These are phyloP conservation scores for Myocastor coypus DNA, from an alignment of 2,113 vertebrate genomes.

Conservation along the genomic window DNA sequence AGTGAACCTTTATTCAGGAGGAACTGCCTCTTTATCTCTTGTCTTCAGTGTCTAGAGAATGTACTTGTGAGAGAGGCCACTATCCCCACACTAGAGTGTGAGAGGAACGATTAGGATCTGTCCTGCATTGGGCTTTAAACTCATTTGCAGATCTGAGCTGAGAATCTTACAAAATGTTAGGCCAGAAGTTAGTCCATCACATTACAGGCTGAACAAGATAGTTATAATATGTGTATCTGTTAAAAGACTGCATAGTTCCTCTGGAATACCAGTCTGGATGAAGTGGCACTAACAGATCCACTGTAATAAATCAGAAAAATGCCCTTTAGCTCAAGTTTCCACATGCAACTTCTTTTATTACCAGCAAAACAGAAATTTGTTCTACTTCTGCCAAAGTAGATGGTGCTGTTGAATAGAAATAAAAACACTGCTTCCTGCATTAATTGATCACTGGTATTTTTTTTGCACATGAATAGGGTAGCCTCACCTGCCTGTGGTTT, in stretches of 20 bases:
- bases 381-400: slow-evolving; percentile 34
- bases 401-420: not conserved
- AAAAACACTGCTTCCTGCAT: slow-evolving; percentile 5
- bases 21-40: not conserved
- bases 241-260: not conserved
- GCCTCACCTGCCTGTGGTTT: not conserved
- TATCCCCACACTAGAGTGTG: not conserved
- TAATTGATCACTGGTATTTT: not conserved
- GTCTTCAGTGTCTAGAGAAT: not conserved
- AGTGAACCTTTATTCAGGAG: not conserved
- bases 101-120: slow-evolving; percentile 32
- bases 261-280: not conserved
- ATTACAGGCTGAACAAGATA: not conserved
- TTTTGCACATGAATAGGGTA: not conserved
- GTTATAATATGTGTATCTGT: not conserved
- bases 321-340: not conserved
- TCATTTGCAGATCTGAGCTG: not conserved
- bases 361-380: not conserved
- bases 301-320: not conserved
- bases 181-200: not conserved
- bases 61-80: not conserved
- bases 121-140: not conserved
- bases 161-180: not conserved
- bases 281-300: not conserved
- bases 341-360: not conserved